A percentile compares a stretch with the other conserved stretches of the same genome.
Evolutionary conservation across 2,888 invertebrate species (phyloP).

Genomic region (Spialia ferax): DNA sequence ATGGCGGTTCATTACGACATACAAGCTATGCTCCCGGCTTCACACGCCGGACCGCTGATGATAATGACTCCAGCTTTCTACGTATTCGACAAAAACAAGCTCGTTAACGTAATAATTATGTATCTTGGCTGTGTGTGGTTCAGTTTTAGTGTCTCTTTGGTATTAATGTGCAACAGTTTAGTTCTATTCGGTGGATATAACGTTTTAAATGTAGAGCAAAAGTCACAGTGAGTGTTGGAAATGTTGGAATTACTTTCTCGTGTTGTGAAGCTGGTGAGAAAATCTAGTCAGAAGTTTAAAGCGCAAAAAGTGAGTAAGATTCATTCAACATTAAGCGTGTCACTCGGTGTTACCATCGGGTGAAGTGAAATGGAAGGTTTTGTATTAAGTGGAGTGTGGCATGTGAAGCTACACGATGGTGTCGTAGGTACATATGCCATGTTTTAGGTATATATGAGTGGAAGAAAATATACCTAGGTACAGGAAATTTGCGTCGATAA

Average conservation of each 20-base stretch:
- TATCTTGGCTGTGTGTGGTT: constrained; percentile 36
- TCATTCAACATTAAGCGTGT: not conserved
- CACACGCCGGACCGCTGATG: constrained; percentile 36
- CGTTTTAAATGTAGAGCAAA: constrained; percentile 2
- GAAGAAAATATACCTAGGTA: too few relatives aligned
- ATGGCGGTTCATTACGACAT: constrained; percentile 38
- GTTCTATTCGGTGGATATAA: not conserved
- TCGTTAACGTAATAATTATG: constrained; percentile 44
- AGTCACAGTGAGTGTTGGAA: constrained; percentile 16
- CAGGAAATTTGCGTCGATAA: too few relatives aligned
- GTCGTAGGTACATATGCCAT: too few relatives aligned
- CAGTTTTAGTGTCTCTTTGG: constrained; percentile 30
- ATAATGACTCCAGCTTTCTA: constrained; percentile 43
- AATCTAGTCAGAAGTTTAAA: constrained; percentile 34
- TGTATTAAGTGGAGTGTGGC: too few relatives aligned
- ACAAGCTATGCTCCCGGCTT: constrained; percentile 40
- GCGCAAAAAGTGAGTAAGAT: constrained; percentile 29
- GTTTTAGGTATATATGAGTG: too few relatives aligned
- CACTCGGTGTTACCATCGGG: not conserved
- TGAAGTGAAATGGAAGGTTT: not conserved
- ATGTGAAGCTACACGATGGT: too few relatives aligned
- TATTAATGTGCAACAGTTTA: constrained; percentile 19
- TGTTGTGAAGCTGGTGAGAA: constrained; percentile 36
- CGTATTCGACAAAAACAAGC: constrained; percentile 40
- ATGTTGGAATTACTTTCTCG: constrained; percentile 36